A percentile compares a stretch with the other conserved stretches of the same genome.
phyloP scores from a whole-genome alignment of 2,888 invertebrate genomes.

The Pammene aurita region DNA sequence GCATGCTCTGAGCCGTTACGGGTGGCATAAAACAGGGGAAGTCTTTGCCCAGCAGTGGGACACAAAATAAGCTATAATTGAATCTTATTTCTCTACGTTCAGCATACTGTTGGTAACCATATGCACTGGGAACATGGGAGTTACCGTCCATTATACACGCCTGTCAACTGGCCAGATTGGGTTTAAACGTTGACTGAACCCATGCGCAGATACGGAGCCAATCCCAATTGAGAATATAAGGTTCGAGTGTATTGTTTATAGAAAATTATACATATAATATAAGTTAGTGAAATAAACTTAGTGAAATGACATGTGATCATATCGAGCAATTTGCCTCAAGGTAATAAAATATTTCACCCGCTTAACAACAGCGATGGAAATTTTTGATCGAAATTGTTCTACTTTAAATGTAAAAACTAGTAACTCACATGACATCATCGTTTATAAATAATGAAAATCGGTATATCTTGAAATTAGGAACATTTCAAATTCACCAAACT shows the following conservation, averaged over 20 bases:
- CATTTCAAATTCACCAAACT: too few relatives aligned
- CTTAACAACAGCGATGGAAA: too few relatives aligned
- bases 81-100: background rate
- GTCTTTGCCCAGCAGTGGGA: too few relatives aligned
- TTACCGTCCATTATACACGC: conserved; percentile 52
- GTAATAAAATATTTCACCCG: too few relatives aligned
- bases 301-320: background rate
- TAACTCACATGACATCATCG: too few relatives aligned
- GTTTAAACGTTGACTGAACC: conserved; percentile 49
- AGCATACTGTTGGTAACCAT: background rate
- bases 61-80: too few relatives aligned
- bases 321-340: background rate
- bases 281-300: conserved; percentile 3
- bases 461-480: too few relatives aligned
- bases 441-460: too few relatives aligned
- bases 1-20: too few relatives aligned
- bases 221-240: conserved; percentile 42
- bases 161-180: conserved; percentile 56
- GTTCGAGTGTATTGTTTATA: conserved; percentile 20
- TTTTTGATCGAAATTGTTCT: too few relatives aligned
- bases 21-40: too few relatives aligned
- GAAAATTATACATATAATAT: conserved; percentile 5
- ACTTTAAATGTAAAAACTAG: too few relatives aligned
- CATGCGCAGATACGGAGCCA: conserved; percentile 44
- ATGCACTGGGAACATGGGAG: conserved; percentile 42